Conservation (phyloP, 2,797 vertebrate genomes). For the Pitangus sulphuratus region DNA sequence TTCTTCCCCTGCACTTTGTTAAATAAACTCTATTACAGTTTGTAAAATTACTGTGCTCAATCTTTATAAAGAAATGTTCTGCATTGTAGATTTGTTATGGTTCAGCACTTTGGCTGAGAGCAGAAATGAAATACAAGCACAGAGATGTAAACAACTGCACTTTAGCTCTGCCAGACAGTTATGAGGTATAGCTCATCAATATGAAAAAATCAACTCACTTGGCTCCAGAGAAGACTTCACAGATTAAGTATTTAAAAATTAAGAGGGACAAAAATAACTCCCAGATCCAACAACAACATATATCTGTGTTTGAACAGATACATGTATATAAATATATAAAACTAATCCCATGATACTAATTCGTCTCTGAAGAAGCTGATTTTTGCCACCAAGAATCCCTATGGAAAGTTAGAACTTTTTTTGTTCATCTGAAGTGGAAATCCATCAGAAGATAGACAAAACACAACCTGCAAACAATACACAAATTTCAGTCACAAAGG, state of each 20-base stretch:
- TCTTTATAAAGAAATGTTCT: slow-evolving; percentile 32
- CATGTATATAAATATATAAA: background rate
- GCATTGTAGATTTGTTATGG: background rate
- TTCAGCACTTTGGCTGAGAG: slow-evolving; percentile 12
- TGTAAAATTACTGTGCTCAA: background rate
- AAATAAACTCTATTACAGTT: slow-evolving; percentile 6
- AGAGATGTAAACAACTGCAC: background rate
- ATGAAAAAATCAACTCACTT: background rate
- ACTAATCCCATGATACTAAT: background rate
- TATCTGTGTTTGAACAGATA: background rate
- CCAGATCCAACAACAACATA: background rate
- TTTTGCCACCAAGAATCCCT: background rate
- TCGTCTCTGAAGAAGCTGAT: background rate
- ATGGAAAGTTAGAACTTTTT: background rate
- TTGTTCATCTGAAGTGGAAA: background rate
- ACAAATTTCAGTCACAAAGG: background rate
- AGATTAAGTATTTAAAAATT: background rate
- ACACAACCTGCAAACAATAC: background rate
- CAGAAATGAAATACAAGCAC: slow-evolving; percentile 20
- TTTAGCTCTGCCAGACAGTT: background rate
- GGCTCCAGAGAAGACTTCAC: background rate
- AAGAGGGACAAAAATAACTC: background rate
- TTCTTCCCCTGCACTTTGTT: background rate
- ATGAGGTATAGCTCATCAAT: background rate
- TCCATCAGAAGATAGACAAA: background rate